Conservation (phyloP, 2,888 invertebrate species). For the Brenthis daphne region DNA sequence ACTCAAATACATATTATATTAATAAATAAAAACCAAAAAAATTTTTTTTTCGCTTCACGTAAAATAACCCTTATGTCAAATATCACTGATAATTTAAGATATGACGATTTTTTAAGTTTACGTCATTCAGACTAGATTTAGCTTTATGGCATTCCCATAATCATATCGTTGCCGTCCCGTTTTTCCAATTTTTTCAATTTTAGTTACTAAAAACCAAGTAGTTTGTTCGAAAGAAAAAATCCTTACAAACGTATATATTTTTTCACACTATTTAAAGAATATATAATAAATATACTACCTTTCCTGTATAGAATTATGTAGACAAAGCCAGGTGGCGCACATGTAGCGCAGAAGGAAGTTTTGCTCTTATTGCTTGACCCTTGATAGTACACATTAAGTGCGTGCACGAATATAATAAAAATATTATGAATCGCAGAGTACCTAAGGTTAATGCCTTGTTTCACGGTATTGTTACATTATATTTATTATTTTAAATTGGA, state of each 20-base stretch:
- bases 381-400: constrained; percentile 6
- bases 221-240: not conserved
- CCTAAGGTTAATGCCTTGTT: constrained; percentile 24
- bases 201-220: too few relatives aligned
- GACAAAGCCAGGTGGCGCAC: constrained; percentile 12
- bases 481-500: not conserved
- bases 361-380: constrained; percentile 4
- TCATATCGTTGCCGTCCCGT: too few relatives aligned
- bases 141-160: too few relatives aligned
- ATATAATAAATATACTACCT: not conserved
- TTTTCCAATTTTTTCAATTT: too few relatives aligned
- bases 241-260: not conserved
- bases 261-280: not conserved
- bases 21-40: too few relatives aligned
- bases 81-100: too few relatives aligned
- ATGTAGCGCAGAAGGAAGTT: constrained; percentile 15
- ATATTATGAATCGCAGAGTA: constrained; percentile 10
- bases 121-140: too few relatives aligned
- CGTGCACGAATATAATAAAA: constrained; percentile 23
- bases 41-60: too few relatives aligned
- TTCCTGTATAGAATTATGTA: not conserved
- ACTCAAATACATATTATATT: too few relatives aligned
- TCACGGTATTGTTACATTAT: constrained; percentile 11
- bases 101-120: too few relatives aligned
- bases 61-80: too few relatives aligned